A percentile compares a stretch with the other conserved stretches of the same genome.
These are phyloP conservation scores for Pituophis catenifer DNA, from an alignment of 2,113 vertebrate genomes.

Conservation along the genomic window DNA sequence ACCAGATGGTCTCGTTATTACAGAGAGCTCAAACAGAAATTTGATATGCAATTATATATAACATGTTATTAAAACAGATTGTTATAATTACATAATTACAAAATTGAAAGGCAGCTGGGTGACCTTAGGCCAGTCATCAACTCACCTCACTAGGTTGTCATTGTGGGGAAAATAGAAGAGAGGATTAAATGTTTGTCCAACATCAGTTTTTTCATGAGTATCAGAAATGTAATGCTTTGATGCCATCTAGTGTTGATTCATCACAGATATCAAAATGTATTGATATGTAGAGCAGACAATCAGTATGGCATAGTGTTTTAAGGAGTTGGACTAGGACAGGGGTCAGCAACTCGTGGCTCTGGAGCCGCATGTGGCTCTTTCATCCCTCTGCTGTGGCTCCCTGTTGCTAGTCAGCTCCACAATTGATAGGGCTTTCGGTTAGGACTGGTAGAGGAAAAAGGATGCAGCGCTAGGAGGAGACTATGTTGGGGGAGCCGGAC, in stretches of 20 bases:
- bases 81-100: background rate
- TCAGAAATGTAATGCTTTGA: background rate
- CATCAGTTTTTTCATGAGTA: background rate
- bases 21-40: background rate
- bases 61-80: background rate
- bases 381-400: too few species aligned
- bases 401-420: too few species aligned
- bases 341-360: too few species aligned
- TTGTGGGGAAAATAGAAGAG: background rate
- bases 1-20: background rate
- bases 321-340: background rate
- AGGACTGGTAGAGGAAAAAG: too few species aligned
- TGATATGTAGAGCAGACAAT: background rate
- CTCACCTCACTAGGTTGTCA: background rate
- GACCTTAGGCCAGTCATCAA: background rate
- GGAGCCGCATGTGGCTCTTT: too few species aligned
- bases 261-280: rapidly evolving
- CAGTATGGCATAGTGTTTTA: background rate
- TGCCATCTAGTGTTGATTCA: constrained; percentile 44
- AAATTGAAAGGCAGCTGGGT: background rate
- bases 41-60: background rate
- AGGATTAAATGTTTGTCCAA: background rate
- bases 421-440: too few species aligned
- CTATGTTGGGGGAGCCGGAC: too few species aligned
- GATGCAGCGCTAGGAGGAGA: too few species aligned